phyloP scores from a whole-genome alignment of 2,797 vertebrate species.

The Hippoglossus hippoglossus region DNA sequence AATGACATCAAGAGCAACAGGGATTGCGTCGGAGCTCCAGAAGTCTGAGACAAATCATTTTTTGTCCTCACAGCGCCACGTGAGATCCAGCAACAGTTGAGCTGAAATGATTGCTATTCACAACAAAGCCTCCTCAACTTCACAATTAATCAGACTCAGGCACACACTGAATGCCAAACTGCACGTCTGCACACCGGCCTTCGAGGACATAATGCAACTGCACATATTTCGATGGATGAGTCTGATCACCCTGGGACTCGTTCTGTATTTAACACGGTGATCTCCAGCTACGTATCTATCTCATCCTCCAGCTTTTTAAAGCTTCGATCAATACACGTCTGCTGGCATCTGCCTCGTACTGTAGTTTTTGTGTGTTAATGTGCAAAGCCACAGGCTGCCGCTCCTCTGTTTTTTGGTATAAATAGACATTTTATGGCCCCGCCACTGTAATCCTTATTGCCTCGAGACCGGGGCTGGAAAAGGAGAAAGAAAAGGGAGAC shows the following conservation, averaged over 20 bases:
- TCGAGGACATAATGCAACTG: constrained; percentile 38
- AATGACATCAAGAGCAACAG: constrained; percentile 21
- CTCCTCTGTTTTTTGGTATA: constrained; percentile 70
- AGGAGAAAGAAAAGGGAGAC: constrained; percentile 36
- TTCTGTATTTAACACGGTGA: constrained; percentile 47
- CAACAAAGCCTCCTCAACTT: constrained; percentile 41
- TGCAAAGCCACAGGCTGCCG: constrained; percentile 71
- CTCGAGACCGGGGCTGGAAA: constrained; percentile 67
- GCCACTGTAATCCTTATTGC: constrained; percentile 67
- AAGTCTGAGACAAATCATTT: constrained; percentile 15
- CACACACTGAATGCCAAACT: constrained; percentile 14
- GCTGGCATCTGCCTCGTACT: constrained; percentile 36
- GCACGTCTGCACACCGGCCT: constrained; percentile 18
- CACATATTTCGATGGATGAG: constrained; percentile 38
- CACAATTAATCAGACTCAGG: constrained; percentile 42
- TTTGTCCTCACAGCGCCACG: constrained; percentile 6
- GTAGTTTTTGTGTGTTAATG: constrained; percentile 68
- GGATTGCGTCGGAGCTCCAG: constrained; percentile 1
- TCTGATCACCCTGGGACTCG: constrained; percentile 32
- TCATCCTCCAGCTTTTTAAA: constrained; percentile 50
- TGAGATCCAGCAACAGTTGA: constrained; percentile 9
- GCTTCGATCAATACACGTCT: constrained; percentile 56
- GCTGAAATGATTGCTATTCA: constrained; percentile 29
- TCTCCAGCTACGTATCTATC: constrained; percentile 40
- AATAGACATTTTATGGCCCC: constrained; percentile 72